Evolutionary conservation across 2,888 invertebrate genomes (phyloP).

Genomic region (Brachycybe producta): DNA sequence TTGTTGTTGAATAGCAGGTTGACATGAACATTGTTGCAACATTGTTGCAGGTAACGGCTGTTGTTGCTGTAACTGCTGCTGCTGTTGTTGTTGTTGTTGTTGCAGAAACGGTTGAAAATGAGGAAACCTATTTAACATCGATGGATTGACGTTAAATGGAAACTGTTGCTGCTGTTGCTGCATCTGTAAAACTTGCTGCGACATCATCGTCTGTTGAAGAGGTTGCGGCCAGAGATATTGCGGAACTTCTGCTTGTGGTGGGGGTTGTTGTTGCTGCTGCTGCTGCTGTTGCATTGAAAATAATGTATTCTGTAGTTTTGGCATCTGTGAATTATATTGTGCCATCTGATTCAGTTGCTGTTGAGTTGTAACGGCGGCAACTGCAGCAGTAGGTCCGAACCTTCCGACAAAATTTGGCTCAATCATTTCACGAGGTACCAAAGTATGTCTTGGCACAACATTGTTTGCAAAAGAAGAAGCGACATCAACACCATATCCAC

Average conservation of each 20-base stretch:
- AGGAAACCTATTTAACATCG: slow-evolving; percentile 1
- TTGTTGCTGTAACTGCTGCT: slow-evolving; percentile 28
- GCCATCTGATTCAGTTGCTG: slow-evolving; percentile 1
- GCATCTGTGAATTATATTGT: no score
- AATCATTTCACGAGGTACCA: slow-evolving; percentile 1
- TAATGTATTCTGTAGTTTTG: no score
- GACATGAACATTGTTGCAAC: slow-evolving; percentile 27
- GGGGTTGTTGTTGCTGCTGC: slow-evolving; percentile 25
- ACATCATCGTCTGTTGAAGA: slow-evolving; percentile 19
- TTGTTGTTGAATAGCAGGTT: slow-evolving; percentile 20
- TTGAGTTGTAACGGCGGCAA: slow-evolving; percentile 1
- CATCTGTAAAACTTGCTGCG: slow-evolving; percentile 26
- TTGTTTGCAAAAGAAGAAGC: no score
- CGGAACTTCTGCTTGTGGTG: slow-evolving; percentile 27
- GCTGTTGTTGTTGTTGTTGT: slow-evolving; percentile 31
- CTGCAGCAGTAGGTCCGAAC: background rate
- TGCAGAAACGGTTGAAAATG: slow-evolving; percentile 29
- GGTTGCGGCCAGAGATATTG: slow-evolving; percentile 22
- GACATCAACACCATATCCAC: slow-evolving; percentile 8
- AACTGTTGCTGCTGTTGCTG: slow-evolving; percentile 23
- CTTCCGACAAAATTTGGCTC: slow-evolving; percentile 20
- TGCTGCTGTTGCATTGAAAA: slow-evolving; percentile 32
- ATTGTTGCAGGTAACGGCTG: no score
- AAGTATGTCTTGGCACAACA: no score
- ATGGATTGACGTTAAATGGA: slow-evolving; percentile 15